Conservation (phyloP, 2,888 invertebrate genomes). For the Masnerella sp. region DNA sequence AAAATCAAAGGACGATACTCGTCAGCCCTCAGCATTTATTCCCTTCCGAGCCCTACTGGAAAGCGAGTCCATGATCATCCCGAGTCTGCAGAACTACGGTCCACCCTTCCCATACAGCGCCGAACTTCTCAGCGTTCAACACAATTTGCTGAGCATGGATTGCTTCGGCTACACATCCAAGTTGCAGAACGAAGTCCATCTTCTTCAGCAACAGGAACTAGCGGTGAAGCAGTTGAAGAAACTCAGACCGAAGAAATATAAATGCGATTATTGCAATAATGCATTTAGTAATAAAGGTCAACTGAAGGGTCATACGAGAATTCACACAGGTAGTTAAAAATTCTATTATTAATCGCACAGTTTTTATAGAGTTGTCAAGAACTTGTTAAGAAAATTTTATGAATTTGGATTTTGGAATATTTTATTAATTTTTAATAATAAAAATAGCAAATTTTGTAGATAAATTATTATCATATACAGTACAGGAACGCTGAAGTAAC, state of each 20-base stretch:
- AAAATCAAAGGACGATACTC: background rate
- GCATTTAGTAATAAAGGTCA: constrained; percentile 97
- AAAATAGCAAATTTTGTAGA: too few relatives aligned
- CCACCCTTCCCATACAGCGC: constrained; percentile 12
- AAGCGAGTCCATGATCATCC: constrained; percentile 11
- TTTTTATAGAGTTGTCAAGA: too few relatives aligned
- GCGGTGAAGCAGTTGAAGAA: constrained; percentile 79
- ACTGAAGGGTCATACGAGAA: constrained; percentile 92
- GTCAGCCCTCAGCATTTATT: constrained; percentile 26
- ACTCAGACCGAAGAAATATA: constrained; percentile 92
- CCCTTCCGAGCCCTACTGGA: constrained; percentile 26
- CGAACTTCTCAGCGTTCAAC: constrained; percentile 12
- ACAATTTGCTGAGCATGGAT: constrained; percentile 21
- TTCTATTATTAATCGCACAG: background rate
- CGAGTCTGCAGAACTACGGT: constrained; percentile 24
- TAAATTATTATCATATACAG: too few relatives aligned
- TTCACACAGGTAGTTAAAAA: constrained; percentile 86
- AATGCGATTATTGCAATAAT: constrained; percentile 92
- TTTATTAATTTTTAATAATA: too few relatives aligned
- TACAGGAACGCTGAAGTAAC: too few relatives aligned
- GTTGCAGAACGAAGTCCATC: constrained; percentile 68
- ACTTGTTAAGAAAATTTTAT: too few relatives aligned
- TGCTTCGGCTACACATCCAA: constrained; percentile 28
- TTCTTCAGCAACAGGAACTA: constrained; percentile 69
- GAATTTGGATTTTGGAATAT: too few relatives aligned